Conservation (phyloP, 1,140 invertebrate species). For the Nymphalis io region DNA sequence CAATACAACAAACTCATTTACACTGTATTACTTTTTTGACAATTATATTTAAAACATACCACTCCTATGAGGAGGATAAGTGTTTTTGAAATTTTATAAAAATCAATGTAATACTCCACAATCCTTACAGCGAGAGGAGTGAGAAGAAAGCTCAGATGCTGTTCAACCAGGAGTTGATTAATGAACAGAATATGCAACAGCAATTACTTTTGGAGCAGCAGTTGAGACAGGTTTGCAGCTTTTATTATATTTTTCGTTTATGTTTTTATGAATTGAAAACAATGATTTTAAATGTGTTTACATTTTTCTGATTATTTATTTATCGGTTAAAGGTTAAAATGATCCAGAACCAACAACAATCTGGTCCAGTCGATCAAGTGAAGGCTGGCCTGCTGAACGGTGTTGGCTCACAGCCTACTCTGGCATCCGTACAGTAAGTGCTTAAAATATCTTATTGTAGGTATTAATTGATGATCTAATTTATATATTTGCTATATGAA, state of each 20-base stretch:
- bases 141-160: conserved; percentile 82
- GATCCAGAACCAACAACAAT: conserved; percentile 83
- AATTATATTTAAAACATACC: no score
- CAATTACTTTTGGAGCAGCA: conserved; percentile 80
- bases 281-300: background rate
- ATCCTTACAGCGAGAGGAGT: conserved; percentile 77
- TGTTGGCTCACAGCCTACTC: conserved; percentile 61
- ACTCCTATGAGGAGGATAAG: no score
- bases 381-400: conserved; percentile 76
- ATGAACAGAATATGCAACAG: conserved; percentile 81
- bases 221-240: conserved; percentile 68
- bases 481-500: background rate
- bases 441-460: background rate
- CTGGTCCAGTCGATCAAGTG: conserved; percentile 79
- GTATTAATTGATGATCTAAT: background rate
- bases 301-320: background rate
- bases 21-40: no score
- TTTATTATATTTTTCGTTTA: background rate
- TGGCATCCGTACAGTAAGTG: conserved; percentile 67
- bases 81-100: no score
- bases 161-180: conserved; percentile 83
- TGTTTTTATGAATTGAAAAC: background rate
- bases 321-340: conserved; percentile 77
- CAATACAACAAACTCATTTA: no score
- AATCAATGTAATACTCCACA: no score